Percentiles rank a stretch among this genome's conserved stretches.
Evolutionary conservation across 2,888 invertebrate species (phyloP).

Genomic region (Globia sparganii): DNA sequence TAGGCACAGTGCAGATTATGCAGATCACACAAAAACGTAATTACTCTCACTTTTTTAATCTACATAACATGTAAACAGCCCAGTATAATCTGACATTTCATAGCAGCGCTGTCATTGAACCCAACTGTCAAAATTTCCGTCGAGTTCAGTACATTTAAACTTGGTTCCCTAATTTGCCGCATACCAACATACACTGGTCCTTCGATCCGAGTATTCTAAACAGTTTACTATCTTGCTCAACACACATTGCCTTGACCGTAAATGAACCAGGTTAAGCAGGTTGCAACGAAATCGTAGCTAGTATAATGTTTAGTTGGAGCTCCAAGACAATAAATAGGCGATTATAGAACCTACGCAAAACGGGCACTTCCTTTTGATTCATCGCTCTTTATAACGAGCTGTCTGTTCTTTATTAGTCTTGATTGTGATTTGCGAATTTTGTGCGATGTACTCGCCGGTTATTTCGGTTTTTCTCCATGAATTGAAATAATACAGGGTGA

Average conservation of each 20-base stretch:
- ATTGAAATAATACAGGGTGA: neutral
- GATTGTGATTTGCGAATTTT: constrained; percentile 62
- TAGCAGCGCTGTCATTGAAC: constrained; percentile 1
- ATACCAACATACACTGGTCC: constrained; percentile 31
- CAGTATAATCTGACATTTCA: constrained; percentile 29
- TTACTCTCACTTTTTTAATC: constrained; percentile 63
- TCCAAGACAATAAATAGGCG: constrained; percentile 59
- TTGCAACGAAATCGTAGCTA: constrained; percentile 56
- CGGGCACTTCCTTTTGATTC: constrained; percentile 67
- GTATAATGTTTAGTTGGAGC: constrained; percentile 51
- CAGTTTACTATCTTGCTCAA: constrained; percentile 61
- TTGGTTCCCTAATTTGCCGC: constrained; percentile 28
- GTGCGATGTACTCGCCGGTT: constrained; percentile 20
- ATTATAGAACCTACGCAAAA: constrained; percentile 68
- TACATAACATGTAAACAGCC: constrained; percentile 43
- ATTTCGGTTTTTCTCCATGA: neutral
- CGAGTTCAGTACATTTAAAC: constrained; percentile 11
- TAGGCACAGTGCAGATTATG: neutral
- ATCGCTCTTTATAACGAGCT: constrained; percentile 64
- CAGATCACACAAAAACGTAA: constrained; percentile 19
- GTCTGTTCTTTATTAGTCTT: constrained; percentile 62
- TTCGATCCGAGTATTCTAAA: constrained; percentile 51
- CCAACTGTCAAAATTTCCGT: neutral
- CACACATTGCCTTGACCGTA: constrained; percentile 63
- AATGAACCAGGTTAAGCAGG: constrained; percentile 56